These are phyloP conservation scores for Xiphydria camelus DNA, from an alignment of 2,888 invertebrate species.

Conservation along the genomic window DNA sequence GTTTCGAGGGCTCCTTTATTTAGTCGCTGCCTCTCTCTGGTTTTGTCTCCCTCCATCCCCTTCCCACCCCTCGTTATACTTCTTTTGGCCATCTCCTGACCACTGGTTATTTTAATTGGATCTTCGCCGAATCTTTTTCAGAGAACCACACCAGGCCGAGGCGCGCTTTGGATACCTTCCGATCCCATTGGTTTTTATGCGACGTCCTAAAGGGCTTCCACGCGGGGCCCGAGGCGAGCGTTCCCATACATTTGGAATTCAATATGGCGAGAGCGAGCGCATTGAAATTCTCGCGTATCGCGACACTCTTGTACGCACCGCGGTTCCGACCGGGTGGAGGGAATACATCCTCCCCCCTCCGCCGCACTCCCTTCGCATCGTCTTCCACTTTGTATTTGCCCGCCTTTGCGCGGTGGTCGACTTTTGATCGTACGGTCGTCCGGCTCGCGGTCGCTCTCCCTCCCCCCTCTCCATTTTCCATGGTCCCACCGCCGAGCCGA, in stretches of 20 bases:
- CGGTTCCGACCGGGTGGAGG: too few relatives aligned
- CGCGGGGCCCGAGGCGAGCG: not conserved
- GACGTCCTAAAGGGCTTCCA: slow-evolving; percentile 13
- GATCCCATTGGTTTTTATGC: slow-evolving; percentile 8
- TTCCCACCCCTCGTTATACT: slow-evolving; percentile 27
- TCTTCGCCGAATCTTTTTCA: slow-evolving; percentile 51
- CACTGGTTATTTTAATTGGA: slow-evolving; percentile 58
- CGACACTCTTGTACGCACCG: too few relatives aligned
- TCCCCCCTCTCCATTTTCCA: not conserved
- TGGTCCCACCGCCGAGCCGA: not conserved
- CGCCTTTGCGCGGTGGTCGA: too few relatives aligned
- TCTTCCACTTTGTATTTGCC: too few relatives aligned
- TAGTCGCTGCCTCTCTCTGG: slow-evolving; percentile 27
- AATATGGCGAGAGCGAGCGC: slow-evolving; percentile 6
- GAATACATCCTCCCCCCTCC: too few relatives aligned
- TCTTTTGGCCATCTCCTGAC: slow-evolving; percentile 33
- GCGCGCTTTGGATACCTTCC: slow-evolving; percentile 21
- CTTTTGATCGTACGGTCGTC: not conserved
- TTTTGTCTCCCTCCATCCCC: slow-evolving; percentile 30
- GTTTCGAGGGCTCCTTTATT: slow-evolving; percentile 36
- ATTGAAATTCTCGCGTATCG: not conserved
- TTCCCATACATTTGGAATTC: slow-evolving; percentile 20
- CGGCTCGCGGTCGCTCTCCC: too few relatives aligned
- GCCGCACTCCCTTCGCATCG: too few relatives aligned
- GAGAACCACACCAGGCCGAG: slow-evolving; percentile 4